Base-by-base conservation (phyloP, 1,140 invertebrate species). In the Tetraneura akinire region DNA sequence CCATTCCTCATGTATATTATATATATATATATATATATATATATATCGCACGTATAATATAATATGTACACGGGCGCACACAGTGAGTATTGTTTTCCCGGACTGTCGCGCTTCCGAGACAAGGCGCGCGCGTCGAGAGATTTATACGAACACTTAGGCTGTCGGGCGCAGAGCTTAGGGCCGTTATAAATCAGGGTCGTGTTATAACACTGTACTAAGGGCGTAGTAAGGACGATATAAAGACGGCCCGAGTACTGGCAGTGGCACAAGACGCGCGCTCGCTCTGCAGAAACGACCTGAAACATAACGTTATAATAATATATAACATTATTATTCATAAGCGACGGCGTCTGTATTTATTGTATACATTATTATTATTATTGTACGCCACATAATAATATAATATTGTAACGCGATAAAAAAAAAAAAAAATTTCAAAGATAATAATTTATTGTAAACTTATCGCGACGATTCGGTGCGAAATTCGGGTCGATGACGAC, bases 51-150 rank as follows among this genome's bases (percentile, higher is more conserved):
- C n/a, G n/a, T n/a, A n/a, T n/a, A n/a, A n/a, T n/a, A n/a, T n/a
- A n/a, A n/a, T n/a, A n/a, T n/a, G n/a, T n/a, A n/a, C n/a, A n/a
- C n/a, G n/a, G n/a, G n/a, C n/a, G n/a, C n/a, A n/a, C n/a, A n/a
- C n/a, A n/a, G n/a, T n/a, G n/a, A n/a, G 71, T 55, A 55, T 74
- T 76, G 49, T 76, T 76, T 76, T 76, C 73, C 73, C 73, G 73
- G 73, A 76, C 74, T 62, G 55, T 78, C 74, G 74, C 74, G 74
- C 55, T 62, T 78, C 47, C 74, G 47, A 78, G 74, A 78, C 74
- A 47, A 60, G 74, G 74, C 74, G 37, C 55, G 37, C 55, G 10
- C 37, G 74, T n/a, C 42, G 55, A 26, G 55, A 78, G 74, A 78
- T 78, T 78, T 78, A 78, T 78, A 62, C 55, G 55, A 55, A 78